Evolutionary conservation across 2,888 invertebrate species (phyloP).

Genomic region (Anodontia alba): DNA sequence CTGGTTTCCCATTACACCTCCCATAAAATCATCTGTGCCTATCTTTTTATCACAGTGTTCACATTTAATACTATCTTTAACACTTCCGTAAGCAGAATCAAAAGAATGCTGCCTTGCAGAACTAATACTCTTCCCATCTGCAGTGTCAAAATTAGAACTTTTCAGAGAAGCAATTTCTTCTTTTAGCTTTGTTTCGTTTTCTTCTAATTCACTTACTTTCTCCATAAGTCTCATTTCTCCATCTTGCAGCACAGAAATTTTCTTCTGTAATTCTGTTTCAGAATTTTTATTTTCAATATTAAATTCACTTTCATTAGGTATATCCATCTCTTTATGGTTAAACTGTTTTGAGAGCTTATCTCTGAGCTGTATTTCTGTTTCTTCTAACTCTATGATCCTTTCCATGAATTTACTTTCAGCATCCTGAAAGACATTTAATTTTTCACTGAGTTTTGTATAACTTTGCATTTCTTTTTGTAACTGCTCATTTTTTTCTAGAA

Average conservation of each 20-base stretch:
- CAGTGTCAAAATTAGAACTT: background rate
- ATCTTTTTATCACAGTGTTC: conserved; percentile 54
- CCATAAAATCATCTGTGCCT: conserved; percentile 64
- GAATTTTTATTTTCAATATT: background rate
- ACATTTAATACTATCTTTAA: conserved; percentile 26
- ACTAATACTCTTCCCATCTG: conserved; percentile 2
- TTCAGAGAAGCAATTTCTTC: conserved; percentile 40
- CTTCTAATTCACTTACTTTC: conserved; percentile 59
- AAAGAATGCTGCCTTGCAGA: conserved; percentile 34
- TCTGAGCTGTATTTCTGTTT: conserved; percentile 37
- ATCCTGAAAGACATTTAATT: conserved; percentile 52
- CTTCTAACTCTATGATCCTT: conserved; percentile 59
- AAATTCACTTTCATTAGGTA: background rate
- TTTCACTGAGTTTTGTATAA: conserved; percentile 50
- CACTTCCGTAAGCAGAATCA: conserved; percentile 55
- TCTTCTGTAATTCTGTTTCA: background rate
- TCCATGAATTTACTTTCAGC: conserved; percentile 71
- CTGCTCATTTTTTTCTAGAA: conserved; percentile 55
- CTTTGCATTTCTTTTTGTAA: conserved; percentile 42
- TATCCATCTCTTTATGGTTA: background rate
- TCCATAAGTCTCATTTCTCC: conserved; percentile 35
- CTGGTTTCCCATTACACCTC: conserved; percentile 54
- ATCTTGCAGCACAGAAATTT: conserved; percentile 2
- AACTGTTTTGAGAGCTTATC: conserved; percentile 36
- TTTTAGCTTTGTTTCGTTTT: conserved; percentile 38